These are phyloP conservation scores for Pitangus sulphuratus DNA, from an alignment of 2,797 vertebrate genomes.

Conservation along the genomic window DNA sequence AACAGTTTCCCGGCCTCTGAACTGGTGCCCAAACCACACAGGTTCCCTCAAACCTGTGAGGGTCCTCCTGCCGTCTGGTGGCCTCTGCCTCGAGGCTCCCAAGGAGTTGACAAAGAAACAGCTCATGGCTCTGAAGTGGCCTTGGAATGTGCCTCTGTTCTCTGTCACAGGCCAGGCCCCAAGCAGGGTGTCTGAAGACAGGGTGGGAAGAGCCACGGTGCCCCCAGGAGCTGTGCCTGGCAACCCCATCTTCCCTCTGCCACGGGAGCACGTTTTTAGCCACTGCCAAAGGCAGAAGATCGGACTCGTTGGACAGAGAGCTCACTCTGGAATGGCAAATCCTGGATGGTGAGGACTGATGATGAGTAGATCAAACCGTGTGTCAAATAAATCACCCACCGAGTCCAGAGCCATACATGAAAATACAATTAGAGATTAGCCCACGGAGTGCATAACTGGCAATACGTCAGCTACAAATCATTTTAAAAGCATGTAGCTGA, in stretches of 20 bases:
- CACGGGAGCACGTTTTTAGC: background rate
- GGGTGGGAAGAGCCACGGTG: rapidly evolving
- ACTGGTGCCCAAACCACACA: background rate
- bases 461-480: constrained; percentile 58
- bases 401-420: constrained; percentile 62
- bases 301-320: background rate
- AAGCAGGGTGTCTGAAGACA: background rate
- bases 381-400: constrained; percentile 65
- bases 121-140: background rate
- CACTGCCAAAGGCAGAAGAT: background rate
- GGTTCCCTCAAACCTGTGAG: background rate
- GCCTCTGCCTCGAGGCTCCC: background rate
- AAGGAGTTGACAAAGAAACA: background rate
- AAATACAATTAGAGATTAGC: constrained; percentile 68
- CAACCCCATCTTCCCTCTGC: background rate
- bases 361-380: constrained; percentile 9
- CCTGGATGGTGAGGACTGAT: background rate
- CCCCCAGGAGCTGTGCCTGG: background rate
- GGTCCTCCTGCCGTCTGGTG: background rate
- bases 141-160: background rate
- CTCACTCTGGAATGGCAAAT: background rate
- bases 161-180: background rate
- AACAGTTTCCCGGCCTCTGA: background rate
- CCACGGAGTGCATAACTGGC: constrained; percentile 53
- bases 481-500: constrained; percentile 64